These are phyloP conservation scores for Tinea pellionella DNA, from an alignment of 2,888 invertebrate genomes.

Conservation along the genomic window DNA sequence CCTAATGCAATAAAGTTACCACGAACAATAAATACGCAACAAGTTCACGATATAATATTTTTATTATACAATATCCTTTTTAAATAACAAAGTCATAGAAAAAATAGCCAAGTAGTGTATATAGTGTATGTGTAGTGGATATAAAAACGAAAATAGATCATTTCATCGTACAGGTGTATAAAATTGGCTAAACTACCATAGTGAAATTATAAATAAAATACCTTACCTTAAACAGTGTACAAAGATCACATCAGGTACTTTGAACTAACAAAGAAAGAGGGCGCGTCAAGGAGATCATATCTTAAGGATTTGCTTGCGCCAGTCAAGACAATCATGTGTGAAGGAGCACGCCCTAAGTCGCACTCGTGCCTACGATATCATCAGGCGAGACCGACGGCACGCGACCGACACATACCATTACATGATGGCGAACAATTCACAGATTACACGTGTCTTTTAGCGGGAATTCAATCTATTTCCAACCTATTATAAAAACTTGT, in stretches of 20 bases:
- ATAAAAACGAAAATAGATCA: no score
- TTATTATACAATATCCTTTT: no score
- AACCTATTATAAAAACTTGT: no score
- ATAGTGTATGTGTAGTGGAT: no score
- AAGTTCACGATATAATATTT: no score
- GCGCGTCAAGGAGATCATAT: slow-evolving; percentile 54
- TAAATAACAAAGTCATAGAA: no score
- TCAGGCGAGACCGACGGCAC: slow-evolving; percentile 50
- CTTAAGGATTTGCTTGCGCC: slow-evolving; percentile 18
- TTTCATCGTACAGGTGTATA: no score
- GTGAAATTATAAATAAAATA: no score
- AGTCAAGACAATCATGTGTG: slow-evolving; percentile 51
- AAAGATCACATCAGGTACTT: neutral
- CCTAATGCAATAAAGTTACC: no score
- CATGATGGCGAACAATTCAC: neutral
- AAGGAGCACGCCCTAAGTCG: slow-evolving; percentile 59
- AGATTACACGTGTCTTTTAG: slow-evolving; percentile 1
- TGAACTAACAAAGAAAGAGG: neutral
- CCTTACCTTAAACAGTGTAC: neutral
- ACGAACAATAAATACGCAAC: no score
- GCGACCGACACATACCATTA: slow-evolving; percentile 36
- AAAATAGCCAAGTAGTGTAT: no score
- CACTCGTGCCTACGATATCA: slow-evolving; percentile 56
- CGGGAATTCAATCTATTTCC: neutral
- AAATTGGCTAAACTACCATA: no score